Base-by-base conservation (phyloP, 30 jellyfish, hydroid and myxozoan species). In the Mastigias papua region DNA sequence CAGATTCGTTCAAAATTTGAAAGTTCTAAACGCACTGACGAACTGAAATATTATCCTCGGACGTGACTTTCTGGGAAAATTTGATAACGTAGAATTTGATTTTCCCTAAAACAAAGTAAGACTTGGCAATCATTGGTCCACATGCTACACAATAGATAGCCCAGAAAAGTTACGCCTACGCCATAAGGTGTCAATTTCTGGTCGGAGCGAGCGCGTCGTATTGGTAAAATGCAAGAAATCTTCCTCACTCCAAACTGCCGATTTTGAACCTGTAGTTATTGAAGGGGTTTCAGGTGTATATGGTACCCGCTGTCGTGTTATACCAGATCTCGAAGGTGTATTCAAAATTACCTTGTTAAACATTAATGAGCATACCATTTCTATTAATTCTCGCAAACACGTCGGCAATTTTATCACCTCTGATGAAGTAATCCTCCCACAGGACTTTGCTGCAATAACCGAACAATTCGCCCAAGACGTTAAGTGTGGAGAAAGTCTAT, bases 231-330 rank as follows among this genome's bases (percentile, higher is more conserved):
- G 92, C 71, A 65, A 31, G 25, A 66, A 66, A 29, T 82, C 33
- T 19, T 17, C 54, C 10, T 67, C 92, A 15, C 51, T 82, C 48
- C 34, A 65, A 48, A 66, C 92, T 49, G 86, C 61, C 46, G 92
- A 82, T 69, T 82, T 82, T 46, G 92, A 82, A 68, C 92, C 84
- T 9, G 72, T 25, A 33, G 62, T 35, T 15, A 6, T 82, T 1
- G 65, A 28, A 7, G 50, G 86, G 9, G 60, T 10, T 16, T 27
- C 77, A 1, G 92, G 92, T n/a, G 75, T 66, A 27, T 82, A 82
- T 33, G 85, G 77, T 66, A 82, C 86, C 22, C 87, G 85, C 19
- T 82, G 92, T 57, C 48, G 92, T n/a, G 77, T 82, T 34, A 46
- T 82, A 5, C 92, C 84, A 3, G 62, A 67, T 49, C n/a, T 82